A percentile compares a stretch with the other conserved stretches of the same genome.
phyloP scores from a whole-genome alignment of 2,888 invertebrate genomes.

The Heliconius cydno region DNA sequence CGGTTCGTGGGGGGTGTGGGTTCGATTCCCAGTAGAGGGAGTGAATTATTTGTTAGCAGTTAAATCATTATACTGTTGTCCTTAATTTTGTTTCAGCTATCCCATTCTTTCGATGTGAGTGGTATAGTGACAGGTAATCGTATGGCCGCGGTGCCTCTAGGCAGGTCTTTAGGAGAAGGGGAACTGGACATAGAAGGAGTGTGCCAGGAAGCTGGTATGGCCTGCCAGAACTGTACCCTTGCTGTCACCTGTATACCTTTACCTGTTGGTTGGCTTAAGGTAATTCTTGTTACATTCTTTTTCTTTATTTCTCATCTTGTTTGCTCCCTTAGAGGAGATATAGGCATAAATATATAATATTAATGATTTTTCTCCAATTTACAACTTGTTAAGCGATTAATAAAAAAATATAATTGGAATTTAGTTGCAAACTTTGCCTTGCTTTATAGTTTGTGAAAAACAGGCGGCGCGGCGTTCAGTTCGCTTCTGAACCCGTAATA shows the following conservation, averaged over 20 bases:
- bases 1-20: too few relatives aligned
- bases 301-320: background rate
- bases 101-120: slow-evolving; percentile 67
- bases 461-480: too few relatives aligned
- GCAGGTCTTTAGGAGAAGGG: slow-evolving; percentile 67
- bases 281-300: slow-evolving; percentile 43
- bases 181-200: slow-evolving; percentile 75
- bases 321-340: background rate
- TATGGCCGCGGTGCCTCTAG: slow-evolving; percentile 73
- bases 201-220: slow-evolving; percentile 64
- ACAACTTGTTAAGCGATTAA: too few relatives aligned
- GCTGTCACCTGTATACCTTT: slow-evolving; percentile 69
- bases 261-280: slow-evolving; percentile 75
- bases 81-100: slow-evolving; percentile 55
- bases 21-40: too few relatives aligned
- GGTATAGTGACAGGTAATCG: slow-evolving; percentile 72
- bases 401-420: too few relatives aligned
- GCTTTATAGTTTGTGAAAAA: too few relatives aligned
- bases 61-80: background rate
- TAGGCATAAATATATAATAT: too few relatives aligned
- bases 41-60: too few relatives aligned
- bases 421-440: too few relatives aligned
- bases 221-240: slow-evolving; percentile 72
- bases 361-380: too few relatives aligned
- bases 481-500: too few relatives aligned